Evolutionary conservation across 1,140 invertebrate genomes (phyloP).

Genomic region (Notospermus geniculatus): DNA sequence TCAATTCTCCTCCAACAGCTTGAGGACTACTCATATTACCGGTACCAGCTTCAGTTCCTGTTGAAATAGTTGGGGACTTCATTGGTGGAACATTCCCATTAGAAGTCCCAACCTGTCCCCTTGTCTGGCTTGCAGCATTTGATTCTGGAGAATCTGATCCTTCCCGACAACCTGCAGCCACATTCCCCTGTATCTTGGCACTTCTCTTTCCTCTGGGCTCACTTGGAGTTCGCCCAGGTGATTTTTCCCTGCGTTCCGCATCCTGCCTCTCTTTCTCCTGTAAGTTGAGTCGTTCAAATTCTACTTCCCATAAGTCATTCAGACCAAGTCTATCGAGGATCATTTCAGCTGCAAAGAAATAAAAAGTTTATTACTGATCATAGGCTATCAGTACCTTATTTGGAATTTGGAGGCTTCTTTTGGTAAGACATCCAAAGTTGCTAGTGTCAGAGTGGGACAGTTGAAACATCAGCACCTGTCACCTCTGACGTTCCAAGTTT

Average conservation of each 20-base stretch:
- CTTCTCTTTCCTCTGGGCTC: neutral
- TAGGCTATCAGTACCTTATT: neutral
- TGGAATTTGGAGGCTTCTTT: neutral
- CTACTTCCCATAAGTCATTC: constrained; percentile 46
- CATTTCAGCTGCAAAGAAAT: constrained; percentile 51
- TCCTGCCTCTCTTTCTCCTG: constrained; percentile 25
- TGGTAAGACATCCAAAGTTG: neutral
- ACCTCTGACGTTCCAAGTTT: too few relatives aligned
- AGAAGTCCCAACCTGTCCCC: too few relatives aligned
- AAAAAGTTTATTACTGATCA: constrained; percentile 8
- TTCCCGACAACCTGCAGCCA: too few relatives aligned
- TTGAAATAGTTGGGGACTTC: too few relatives aligned
- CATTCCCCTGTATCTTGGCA: neutral
- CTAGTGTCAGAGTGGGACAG: too few relatives aligned
- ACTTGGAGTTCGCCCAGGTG: neutral
- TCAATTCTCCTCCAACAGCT: too few relatives aligned
- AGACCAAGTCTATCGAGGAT: constrained; percentile 54
- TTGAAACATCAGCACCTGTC: too few relatives aligned
- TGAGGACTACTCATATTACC: too few relatives aligned
- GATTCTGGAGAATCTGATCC: neutral
- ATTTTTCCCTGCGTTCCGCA: neutral
- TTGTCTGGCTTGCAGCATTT: neutral
- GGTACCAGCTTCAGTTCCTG: too few relatives aligned
- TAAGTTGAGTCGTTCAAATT: constrained; percentile 29
- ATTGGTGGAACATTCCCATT: too few relatives aligned